Conservation (phyloP, 92 coral and sea anemone genomes). For the Epizoanthus illoricatus region DNA sequence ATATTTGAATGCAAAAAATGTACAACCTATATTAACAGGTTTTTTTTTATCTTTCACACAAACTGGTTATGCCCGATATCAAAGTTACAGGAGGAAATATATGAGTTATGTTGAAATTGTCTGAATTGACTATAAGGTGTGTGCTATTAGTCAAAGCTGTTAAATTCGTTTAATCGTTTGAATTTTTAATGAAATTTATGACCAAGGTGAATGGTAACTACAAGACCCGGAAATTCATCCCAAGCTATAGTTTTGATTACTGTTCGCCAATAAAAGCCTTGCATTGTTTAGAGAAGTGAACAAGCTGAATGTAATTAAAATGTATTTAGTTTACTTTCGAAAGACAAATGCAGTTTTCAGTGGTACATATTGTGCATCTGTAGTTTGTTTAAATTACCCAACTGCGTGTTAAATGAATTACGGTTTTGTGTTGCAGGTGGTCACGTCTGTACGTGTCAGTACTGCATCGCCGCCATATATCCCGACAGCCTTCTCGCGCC, state of each 20-base stretch:
- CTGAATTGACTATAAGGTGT: neutral
- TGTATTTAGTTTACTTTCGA: slow-evolving; percentile 37
- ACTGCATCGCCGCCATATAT: slow-evolving; percentile 76
- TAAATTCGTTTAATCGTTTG: slow-evolving; percentile 14
- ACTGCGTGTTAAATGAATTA: slow-evolving; percentile 36
- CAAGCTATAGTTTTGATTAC: slow-evolving; percentile 29
- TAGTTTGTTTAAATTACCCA: slow-evolving; percentile 32
- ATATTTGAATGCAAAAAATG: neutral
- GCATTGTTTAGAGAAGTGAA: slow-evolving; percentile 17
- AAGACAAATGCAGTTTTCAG: slow-evolving; percentile 34
- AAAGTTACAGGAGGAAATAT: neutral
- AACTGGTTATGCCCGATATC: neutral
- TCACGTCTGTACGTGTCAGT: slow-evolving; percentile 89
- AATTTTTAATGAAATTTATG: slow-evolving; percentile 29
- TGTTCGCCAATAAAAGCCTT: neutral
- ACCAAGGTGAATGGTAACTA: slow-evolving; percentile 5
- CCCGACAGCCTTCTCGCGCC: slow-evolving; percentile 79
- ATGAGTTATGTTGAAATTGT: neutral
- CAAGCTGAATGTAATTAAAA: slow-evolving; percentile 38
- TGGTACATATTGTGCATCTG: slow-evolving; percentile 9
- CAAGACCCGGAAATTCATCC: slow-evolving; percentile 21
- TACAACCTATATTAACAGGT: neutral
- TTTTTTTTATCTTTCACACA: neutral
- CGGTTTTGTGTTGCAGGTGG: slow-evolving; percentile 71
- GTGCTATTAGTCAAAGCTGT: neutral